These are phyloP conservation scores for Xestia sexstrigata DNA, from an alignment of 2,888 invertebrate genomes.

Conservation along the genomic window DNA sequence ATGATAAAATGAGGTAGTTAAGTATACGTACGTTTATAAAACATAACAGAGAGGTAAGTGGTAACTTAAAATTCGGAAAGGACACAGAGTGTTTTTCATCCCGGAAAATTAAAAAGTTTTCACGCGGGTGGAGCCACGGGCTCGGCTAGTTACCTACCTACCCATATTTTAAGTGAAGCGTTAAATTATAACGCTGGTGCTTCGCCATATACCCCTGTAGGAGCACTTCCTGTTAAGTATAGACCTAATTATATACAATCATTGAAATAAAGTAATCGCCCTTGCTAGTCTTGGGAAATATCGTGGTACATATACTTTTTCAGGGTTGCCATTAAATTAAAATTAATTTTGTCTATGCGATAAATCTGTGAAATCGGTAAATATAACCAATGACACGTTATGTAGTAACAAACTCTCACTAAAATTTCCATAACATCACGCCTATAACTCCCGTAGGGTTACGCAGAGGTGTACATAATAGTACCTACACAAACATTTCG, in stretches of 20 bases:
- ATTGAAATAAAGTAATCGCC: background rate
- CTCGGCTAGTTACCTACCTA: conserved; percentile 23
- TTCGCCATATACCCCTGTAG: background rate
- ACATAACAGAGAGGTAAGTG: conserved; percentile 38
- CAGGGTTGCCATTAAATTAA: background rate
- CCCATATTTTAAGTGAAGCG: conserved; percentile 20
- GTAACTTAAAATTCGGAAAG: conserved; percentile 37
- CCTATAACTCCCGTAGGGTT: too few species aligned
- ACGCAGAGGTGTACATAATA: too few species aligned
- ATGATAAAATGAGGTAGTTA: background rate
- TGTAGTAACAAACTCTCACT: background rate
- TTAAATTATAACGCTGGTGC: conserved; percentile 20
- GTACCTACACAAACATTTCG: too few species aligned
- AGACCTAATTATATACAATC: background rate
- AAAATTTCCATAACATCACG: background rate
- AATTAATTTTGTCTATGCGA: background rate
- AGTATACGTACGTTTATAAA: background rate
- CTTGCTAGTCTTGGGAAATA: background rate
- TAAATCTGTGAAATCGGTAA: background rate
- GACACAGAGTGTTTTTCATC: conserved; percentile 41
- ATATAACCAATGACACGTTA: background rate
- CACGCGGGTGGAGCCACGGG: conserved; percentile 21
- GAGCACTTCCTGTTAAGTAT: background rate
- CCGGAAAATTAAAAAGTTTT: conserved; percentile 56
- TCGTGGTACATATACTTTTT: background rate